Percentiles rank a stretch among this genome's conserved stretches.
phyloP scores from a whole-genome alignment of 2,888 invertebrate species.

The Phengaris arion region DNA sequence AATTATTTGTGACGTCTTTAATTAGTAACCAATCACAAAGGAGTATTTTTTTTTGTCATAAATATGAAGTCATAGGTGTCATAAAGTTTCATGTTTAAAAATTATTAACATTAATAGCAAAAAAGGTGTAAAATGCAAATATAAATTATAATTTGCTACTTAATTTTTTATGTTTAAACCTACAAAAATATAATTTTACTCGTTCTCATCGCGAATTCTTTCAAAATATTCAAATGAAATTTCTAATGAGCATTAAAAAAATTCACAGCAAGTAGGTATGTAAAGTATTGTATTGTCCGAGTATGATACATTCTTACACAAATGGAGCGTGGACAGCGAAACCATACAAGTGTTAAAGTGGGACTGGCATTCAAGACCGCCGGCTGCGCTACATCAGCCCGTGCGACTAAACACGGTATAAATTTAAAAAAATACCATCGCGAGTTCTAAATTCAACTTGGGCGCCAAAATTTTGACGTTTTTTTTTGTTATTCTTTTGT shows the following conservation, averaged over 20 bases:
- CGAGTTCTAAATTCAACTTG: slow-evolving; percentile 30
- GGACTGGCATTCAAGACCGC: slow-evolving; percentile 61
- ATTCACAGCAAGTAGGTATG: slow-evolving; percentile 17
- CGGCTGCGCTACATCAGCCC: slow-evolving; percentile 56
- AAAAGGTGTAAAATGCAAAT: too few species aligned
- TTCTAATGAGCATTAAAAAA: slow-evolving; percentile 25
- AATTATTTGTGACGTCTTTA: not conserved
- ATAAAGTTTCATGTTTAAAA: too few species aligned
- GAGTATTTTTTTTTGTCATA: not conserved
- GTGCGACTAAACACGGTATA: slow-evolving; percentile 36
- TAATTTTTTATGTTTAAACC: too few species aligned
- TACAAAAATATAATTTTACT: not conserved
- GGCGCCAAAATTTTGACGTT: slow-evolving; percentile 15
- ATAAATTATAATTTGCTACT: too few species aligned
- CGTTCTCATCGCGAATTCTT: not conserved
- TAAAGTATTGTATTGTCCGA: slow-evolving; percentile 34
- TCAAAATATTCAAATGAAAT: slow-evolving; percentile 7
- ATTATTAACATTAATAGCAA: too few species aligned
- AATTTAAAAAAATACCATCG: slow-evolving; percentile 35
- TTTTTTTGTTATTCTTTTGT: not conserved
- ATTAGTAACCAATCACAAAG: not conserved
- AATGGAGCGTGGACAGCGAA: slow-evolving; percentile 68
- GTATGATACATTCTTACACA: slow-evolving; percentile 71
- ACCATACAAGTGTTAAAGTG: slow-evolving; percentile 58
- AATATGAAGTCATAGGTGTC: not conserved